Base-by-base conservation (phyloP, 2,113 vertebrate genomes). In the Dipodomys stephensi region DNA sequence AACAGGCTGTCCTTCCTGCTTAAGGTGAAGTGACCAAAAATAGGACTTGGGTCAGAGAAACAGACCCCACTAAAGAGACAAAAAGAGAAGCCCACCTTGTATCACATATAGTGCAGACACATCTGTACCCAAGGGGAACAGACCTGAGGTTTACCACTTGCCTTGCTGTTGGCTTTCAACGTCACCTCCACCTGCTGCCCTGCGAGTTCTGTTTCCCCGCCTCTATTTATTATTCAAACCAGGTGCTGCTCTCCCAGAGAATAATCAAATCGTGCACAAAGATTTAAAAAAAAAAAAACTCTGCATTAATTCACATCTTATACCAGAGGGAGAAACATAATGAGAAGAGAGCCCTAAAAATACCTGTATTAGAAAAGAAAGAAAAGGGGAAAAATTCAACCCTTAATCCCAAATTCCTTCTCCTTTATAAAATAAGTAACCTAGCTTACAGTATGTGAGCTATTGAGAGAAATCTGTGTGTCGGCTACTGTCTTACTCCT, bases 281-380 rank as follows among this genome's bases (percentile, higher is more conserved):
- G 60, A n/a, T 53, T 71, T 68, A 44, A 30, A 68, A 80, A 25
- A 69, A 79, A 87, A 67, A 64, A 64, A 64, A 12, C 49, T 15
- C 81, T 39, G 69, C 28, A 76, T 88, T 78, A 78, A 96, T 94
- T 94, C 89, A 93, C 86, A 81, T 93, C 39, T 78, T 78, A 89
- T 7, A 87, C 32, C 65, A 81, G 32, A 84, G n/a, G 2, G 28
- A 1, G 9, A 10, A 32, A 46, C 77, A 81, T 83, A 95, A 92
- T 69, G 57, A 96, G 60, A 62, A 77, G 1, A 60, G 32, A 84
- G 73, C 72, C 88, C 91, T 94, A 96, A 97, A 94, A 93, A 90
- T 84, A 94, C 35, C 32, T 73, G 57, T 28, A 15, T 84, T 79
- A 81, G 74, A 87, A 90, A 87, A 76, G 30, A 53, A 1, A 28